phyloP scores from a whole-genome alignment of 2,797 vertebrate species.

The Pseudomugil tenellus region DNA sequence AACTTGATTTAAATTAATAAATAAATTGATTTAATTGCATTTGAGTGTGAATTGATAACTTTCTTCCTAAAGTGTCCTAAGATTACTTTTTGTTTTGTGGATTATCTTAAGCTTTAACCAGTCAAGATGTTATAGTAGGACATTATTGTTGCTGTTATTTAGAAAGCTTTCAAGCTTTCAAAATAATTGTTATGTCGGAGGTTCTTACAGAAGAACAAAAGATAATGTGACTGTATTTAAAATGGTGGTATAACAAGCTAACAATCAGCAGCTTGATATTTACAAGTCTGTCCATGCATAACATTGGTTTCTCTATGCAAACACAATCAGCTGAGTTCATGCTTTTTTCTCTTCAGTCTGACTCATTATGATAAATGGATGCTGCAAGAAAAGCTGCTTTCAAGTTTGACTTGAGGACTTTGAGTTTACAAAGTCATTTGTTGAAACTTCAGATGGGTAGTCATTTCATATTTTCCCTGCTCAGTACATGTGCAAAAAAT shows the following conservation, averaged over 20 bases:
- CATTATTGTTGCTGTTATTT: not conserved
- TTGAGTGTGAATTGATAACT: not conserved
- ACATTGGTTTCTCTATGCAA: slow-evolving; percentile 52
- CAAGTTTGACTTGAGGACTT: slow-evolving; percentile 33
- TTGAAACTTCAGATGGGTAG: slow-evolving; percentile 20
- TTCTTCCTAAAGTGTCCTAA: not conserved
- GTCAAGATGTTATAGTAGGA: not conserved
- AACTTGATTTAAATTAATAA: not conserved
- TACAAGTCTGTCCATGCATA: slow-evolving; percentile 46
- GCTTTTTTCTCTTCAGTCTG: slow-evolving; percentile 21
- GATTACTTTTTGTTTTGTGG: not conserved
- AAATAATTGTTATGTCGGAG: slow-evolving; percentile 21
- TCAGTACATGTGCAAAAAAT: slow-evolving; percentile 33
- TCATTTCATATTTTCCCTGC: slow-evolving; percentile 24
- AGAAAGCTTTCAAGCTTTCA: not conserved
- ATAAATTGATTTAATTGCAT: not conserved
- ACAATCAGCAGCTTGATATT: slow-evolving; percentile 36
- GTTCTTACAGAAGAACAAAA: slow-evolving; percentile 9
- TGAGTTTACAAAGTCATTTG: slow-evolving; percentile 39
- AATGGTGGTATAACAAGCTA: slow-evolving; percentile 3
- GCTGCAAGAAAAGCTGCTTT: slow-evolving; percentile 36
- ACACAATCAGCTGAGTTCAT: slow-evolving; percentile 36
- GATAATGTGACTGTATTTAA: not conserved
- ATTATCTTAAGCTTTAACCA: not conserved
- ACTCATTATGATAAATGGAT: slow-evolving; percentile 56